Base-by-base conservation (phyloP, 2,113 vertebrate species). In the Colinus virginianus region DNA sequence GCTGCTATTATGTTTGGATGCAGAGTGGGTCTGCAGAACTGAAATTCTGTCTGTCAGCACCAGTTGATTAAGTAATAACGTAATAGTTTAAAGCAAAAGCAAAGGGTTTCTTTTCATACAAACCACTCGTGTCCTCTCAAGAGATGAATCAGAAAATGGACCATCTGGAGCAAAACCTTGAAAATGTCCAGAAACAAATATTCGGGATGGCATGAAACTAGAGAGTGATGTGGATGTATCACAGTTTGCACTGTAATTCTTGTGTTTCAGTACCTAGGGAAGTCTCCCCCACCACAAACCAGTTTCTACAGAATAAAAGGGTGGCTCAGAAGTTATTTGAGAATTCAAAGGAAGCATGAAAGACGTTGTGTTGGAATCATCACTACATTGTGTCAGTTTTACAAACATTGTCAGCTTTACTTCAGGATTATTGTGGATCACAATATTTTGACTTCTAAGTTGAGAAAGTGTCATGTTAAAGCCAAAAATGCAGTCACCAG, bases 21-120 rank as follows among this genome's bases (percentile, higher is more conserved):
- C 55, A 16, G 40, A 36, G 23, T 78, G 53, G 3, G 22, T 20
- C 36, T 38, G 10, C 78, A 0, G 0, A 62, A 78, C 26, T 1
- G 12, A 88, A 32, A 22, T 1, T 0, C n/a, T 69, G 18, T 36
- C 70, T 90, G 18, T 3, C 19, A 53, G 18, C 48, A 34, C 56
- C 8, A 11, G 69, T 88, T 90, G 64, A 51, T 61, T 76, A 48
- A 87, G 48, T 34, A 87, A 72, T 62, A 69, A 23, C 8, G 20
- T 72, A 61, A n/a, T 38, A 2, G 20, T 62, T 76, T 79, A 70
- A 66, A 82, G 26, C 25, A 80, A 68, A 69, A 82, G 26, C 28
- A 80, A 61, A 56, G 8, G 8, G 3, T 81, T 56, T 87, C 14
- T 30, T 70, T 84, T 80, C 38, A 55, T 10, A 13, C 7, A 64